Percentiles rank a stretch among this genome's conserved stretches.
These are phyloP conservation scores for Neodiprion lecontei DNA, from an alignment of 1,140 invertebrate genomes.

Conservation along the genomic window DNA sequence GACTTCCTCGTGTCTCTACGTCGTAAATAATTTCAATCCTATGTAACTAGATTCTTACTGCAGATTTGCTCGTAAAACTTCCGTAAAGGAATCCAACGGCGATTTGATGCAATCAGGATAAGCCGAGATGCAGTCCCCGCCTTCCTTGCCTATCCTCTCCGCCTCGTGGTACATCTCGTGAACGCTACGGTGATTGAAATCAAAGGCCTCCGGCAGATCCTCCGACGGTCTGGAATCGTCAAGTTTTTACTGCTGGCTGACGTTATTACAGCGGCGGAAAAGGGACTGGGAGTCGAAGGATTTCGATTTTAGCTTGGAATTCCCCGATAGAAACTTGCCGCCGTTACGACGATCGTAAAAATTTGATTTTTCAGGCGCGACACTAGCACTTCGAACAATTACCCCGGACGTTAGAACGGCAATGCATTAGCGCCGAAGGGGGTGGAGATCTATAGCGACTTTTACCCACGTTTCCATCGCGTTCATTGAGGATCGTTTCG, in stretches of 20 bases:
- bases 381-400: too few relatives aligned
- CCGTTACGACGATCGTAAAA: too few relatives aligned
- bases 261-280: neutral
- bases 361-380: too few relatives aligned
- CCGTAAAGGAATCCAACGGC: slow-evolving; percentile 53
- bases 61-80: slow-evolving; percentile 15
- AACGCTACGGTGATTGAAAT: slow-evolving; percentile 42
- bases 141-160: slow-evolving; percentile 51
- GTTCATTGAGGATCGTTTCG: neutral
- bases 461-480: neutral
- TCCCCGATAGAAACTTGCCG: neutral
- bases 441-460: too few relatives aligned
- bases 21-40: neutral
- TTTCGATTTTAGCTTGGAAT: neutral
- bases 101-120: slow-evolving; percentile 53
- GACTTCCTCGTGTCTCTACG: neutral
- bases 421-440: too few relatives aligned
- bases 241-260: neutral
- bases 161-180: slow-evolving; percentile 54
- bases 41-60: neutral
- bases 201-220: slow-evolving; percentile 44
- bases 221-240: slow-evolving; percentile 50
- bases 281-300: neutral
- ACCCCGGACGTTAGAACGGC: too few relatives aligned
- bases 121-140: slow-evolving; percentile 47